These are phyloP conservation scores for Catharus bicknelli DNA, from an alignment of 2,113 vertebrate species.

Conservation along the genomic window DNA sequence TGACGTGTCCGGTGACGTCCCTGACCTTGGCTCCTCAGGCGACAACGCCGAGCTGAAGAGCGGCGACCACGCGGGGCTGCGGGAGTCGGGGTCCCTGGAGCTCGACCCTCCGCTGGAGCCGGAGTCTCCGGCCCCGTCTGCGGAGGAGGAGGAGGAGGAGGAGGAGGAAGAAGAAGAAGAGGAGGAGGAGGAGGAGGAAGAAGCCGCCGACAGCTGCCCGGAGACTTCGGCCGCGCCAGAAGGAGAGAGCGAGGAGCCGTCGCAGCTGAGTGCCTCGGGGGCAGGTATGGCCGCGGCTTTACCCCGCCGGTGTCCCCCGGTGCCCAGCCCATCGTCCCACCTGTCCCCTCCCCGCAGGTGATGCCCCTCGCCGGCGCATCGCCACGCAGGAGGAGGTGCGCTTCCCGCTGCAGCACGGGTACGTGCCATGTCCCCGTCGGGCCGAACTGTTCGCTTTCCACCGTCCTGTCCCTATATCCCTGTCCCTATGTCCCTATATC, in stretches of 20 bases:
- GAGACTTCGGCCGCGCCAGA: background rate
- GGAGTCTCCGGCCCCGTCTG: background rate
- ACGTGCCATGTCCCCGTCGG: too few species aligned
- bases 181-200: too few species aligned
- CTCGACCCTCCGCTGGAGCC: constrained; percentile 12
- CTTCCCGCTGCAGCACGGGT: too few species aligned
- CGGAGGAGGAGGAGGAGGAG: background rate
- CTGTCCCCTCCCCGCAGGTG: constrained; percentile 71
- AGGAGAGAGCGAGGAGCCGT: constrained; percentile 12
- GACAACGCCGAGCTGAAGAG: constrained; percentile 46
- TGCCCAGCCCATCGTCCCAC: rapidly evolving
- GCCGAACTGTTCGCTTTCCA: too few species aligned
- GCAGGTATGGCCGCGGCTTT: constrained; percentile 1
- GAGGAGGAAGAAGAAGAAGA: constrained; percentile 15
- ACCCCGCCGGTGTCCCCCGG: background rate
- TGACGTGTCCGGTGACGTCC: background rate
- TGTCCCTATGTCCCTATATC: too few species aligned
- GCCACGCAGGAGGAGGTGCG: constrained; percentile 62
- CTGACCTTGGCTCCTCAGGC: constrained; percentile 54
- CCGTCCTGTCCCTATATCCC: too few species aligned
- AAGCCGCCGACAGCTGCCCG: background rate
- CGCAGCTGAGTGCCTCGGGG: background rate
- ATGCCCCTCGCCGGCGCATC: constrained; percentile 82
- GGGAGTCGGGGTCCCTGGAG: constrained; percentile 47
- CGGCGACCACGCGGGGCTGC: constrained; percentile 53